Evolutionary conservation across 2,797 vertebrate genomes (phyloP).

Genomic region (Smutsia gigantea): DNA sequence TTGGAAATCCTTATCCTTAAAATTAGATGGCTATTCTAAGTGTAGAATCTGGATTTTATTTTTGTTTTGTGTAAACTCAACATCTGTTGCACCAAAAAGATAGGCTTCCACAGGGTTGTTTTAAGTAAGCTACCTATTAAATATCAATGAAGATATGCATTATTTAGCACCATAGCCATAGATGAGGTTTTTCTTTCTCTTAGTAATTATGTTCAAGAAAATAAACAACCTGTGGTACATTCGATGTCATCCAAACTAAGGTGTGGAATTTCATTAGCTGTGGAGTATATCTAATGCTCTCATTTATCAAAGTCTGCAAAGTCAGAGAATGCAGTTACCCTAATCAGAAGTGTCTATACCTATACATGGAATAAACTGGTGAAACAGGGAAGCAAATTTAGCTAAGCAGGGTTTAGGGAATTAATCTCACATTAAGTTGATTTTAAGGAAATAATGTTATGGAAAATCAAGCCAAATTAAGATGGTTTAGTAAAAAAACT

Average conservation of each 20-base stretch:
- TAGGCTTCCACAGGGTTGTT: slow-evolving; percentile 71
- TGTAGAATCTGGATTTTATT: slow-evolving; percentile 79
- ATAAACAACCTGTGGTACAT: slow-evolving; percentile 74
- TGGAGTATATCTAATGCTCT: slow-evolving; percentile 66
- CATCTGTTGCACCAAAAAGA: slow-evolving; percentile 81
- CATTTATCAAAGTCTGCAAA: slow-evolving; percentile 79
- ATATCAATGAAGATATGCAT: slow-evolving; percentile 78
- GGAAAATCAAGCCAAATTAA: background rate
- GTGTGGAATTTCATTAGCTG: slow-evolving; percentile 77
- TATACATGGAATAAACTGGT: slow-evolving; percentile 58
- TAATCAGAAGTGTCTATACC: slow-evolving; percentile 22
- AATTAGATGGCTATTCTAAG: slow-evolving; percentile 83
- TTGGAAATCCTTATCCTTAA: slow-evolving; percentile 83
- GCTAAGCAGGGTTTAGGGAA: slow-evolving; percentile 33
- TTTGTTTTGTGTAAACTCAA: slow-evolving; percentile 79
- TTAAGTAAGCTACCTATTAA: slow-evolving; percentile 84
- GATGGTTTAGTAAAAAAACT: background rate
- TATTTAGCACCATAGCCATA: slow-evolving; percentile 78
- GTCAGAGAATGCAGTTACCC: slow-evolving; percentile 27
- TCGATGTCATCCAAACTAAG: slow-evolving; percentile 69
- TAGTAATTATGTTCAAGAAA: slow-evolving; percentile 77
- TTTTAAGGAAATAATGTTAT: slow-evolving; percentile 42
- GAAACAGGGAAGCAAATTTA: background rate
- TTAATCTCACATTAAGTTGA: slow-evolving; percentile 17
- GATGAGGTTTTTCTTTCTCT: slow-evolving; percentile 63